These are phyloP conservation scores for Parasteatoda lunata DNA, from an alignment of 2,888 invertebrate genomes.

Conservation along the genomic window DNA sequence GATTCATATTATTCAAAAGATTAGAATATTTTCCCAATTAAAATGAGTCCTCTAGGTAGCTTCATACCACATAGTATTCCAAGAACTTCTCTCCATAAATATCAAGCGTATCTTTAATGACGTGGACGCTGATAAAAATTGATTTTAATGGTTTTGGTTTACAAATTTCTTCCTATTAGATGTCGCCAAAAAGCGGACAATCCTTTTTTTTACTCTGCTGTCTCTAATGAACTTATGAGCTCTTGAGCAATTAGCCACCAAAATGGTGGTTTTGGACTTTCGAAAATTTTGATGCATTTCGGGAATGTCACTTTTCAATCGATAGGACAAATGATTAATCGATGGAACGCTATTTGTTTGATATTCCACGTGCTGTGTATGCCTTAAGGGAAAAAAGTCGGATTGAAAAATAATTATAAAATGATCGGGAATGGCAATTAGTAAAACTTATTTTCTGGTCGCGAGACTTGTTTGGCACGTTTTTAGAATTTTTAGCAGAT, in stretches of 20 bases:
- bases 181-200: neutral
- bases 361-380: slow-evolving; percentile 23
- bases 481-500: neutral
- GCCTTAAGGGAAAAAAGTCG: slow-evolving; percentile 7
- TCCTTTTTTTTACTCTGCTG: no score
- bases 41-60: neutral
- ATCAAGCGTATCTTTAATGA: neutral
- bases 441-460: neutral
- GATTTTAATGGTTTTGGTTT: neutral
- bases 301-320: slow-evolving; percentile 39
- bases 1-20: no score
- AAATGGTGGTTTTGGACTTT: neutral
- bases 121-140: neutral
- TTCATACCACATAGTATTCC: neutral
- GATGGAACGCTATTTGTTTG: slow-evolving; percentile 7
- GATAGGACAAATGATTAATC: slow-evolving; percentile 35
- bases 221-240: no score
- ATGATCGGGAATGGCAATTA: neutral
- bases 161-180: neutral
- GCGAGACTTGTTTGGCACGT: neutral
- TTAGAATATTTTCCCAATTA: neutral
- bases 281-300: neutral
- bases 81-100: neutral
- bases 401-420: neutral
- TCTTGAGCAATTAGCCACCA: no score